Conservation (phyloP, 1,140 invertebrate genomes). For the Octopus bimaculoides region DNA sequence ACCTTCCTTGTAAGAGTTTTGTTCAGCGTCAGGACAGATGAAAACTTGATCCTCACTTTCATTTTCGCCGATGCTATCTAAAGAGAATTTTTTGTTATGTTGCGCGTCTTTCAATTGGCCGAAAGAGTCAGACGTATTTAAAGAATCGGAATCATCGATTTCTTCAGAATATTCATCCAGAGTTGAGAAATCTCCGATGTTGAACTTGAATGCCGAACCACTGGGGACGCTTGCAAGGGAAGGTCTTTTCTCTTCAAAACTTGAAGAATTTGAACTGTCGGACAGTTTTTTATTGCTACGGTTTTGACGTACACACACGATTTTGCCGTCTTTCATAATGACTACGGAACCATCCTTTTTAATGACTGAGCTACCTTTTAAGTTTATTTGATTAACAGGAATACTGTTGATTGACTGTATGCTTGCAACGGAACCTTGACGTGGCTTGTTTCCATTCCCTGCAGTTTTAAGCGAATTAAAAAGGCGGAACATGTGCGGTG, state of each 20-base stretch:
- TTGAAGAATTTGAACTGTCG: background rate
- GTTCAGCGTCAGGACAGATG: too few relatives aligned
- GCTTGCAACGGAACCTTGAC: slow-evolving; percentile 14
- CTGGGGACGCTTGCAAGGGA: background rate
- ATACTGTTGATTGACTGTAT: slow-evolving; percentile 6
- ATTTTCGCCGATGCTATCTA: too few relatives aligned
- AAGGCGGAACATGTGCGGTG: slow-evolving; percentile 12
- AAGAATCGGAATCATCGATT: too few relatives aligned
- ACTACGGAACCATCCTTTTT: slow-evolving; percentile 44
- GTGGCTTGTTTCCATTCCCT: slow-evolving; percentile 17
- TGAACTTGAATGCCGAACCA: background rate
- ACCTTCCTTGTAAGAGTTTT: too few relatives aligned
- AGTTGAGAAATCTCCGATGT: too few relatives aligned
- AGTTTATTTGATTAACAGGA: background rate
- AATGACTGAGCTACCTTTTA: slow-evolving; percentile 42
- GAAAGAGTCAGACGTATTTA: too few relatives aligned
- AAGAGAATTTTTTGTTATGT: too few relatives aligned
- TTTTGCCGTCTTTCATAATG: slow-evolving; percentile 50
- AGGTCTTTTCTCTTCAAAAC: background rate
- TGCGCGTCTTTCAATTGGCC: too few relatives aligned
- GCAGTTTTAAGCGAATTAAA: slow-evolving; percentile 22
- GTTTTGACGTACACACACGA: slow-evolving; percentile 39
- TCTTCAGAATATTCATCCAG: too few relatives aligned
- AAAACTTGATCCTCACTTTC: too few relatives aligned
- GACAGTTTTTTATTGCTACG: background rate